Evolutionary conservation across 2,888 invertebrate genomes (phyloP).

Genomic region (Oscheius sp.): DNA sequence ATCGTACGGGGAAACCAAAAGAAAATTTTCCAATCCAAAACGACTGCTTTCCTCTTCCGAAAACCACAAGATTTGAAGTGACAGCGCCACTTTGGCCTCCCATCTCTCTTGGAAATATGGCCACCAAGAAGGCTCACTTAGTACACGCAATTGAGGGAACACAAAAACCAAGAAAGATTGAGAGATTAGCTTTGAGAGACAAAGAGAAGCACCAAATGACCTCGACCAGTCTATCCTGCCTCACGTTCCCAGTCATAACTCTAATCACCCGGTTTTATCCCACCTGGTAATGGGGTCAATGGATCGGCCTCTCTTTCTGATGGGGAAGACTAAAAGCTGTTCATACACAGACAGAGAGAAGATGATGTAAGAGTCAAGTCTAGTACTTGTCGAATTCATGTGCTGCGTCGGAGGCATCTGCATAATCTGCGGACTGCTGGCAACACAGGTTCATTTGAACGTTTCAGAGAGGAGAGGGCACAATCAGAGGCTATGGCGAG

Average conservation of each 20-base stretch:
- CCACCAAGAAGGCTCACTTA: constrained; percentile 2
- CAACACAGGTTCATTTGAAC: constrained; percentile 36
- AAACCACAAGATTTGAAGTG: constrained; percentile 22
- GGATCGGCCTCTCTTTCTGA: constrained; percentile 15
- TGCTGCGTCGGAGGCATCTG: constrained; percentile 18
- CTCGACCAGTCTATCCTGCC: too few species aligned
- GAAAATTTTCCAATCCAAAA: too few species aligned
- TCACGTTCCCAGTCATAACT: too few species aligned
- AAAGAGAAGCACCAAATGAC: too few species aligned
- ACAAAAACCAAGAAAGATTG: not conserved
- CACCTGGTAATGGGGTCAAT: constrained; percentile 24
- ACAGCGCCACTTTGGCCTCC: constrained; percentile 33
- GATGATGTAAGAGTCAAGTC: too few species aligned
- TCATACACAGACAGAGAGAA: not conserved
- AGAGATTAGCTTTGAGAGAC: too few species aligned
- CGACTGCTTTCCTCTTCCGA: too few species aligned
- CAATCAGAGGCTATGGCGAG: constrained; percentile 4
- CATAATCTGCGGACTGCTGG: constrained; percentile 17
- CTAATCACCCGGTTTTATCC: constrained; percentile 20
- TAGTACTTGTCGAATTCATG: constrained; percentile 2
- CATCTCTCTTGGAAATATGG: constrained; percentile 21
- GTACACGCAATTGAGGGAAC: constrained; percentile 24
- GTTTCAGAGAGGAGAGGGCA: constrained; percentile 5
- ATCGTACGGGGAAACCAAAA: too few species aligned
- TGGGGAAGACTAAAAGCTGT: not conserved